These are phyloP conservation scores for Dryoscopus gambensis DNA, from an alignment of 2,113 vertebrate genomes.

Conservation along the genomic window DNA sequence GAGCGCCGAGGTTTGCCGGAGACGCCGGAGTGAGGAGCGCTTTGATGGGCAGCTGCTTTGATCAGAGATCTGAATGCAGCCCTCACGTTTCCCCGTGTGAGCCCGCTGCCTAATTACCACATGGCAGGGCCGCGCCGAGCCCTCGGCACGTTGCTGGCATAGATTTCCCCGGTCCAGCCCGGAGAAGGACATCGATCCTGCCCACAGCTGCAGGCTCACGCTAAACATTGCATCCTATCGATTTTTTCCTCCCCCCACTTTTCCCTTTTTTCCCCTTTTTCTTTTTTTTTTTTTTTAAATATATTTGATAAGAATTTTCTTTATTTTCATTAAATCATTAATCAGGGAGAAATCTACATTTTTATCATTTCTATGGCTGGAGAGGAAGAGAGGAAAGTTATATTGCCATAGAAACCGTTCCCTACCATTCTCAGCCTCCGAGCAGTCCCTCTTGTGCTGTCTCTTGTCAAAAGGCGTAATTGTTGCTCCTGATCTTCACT, in stretches of 20 bases:
- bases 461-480: slow-evolving; percentile 76
- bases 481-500: slow-evolving; percentile 76
- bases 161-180: slow-evolving; percentile 56
- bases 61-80: slow-evolving; percentile 61
- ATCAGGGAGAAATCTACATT: slow-evolving; percentile 61
- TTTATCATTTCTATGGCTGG: slow-evolving; percentile 65
- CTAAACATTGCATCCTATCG: slow-evolving; percentile 40
- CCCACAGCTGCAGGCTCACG: slow-evolving; percentile 11
- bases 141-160: slow-evolving; percentile 32
- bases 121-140: slow-evolving; percentile 7
- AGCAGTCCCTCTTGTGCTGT: slow-evolving; percentile 71
- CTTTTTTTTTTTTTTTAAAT: too few species aligned
- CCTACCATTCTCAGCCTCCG: slow-evolving; percentile 69
- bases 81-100: slow-evolving; percentile 44
- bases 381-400: slow-evolving; percentile 67
- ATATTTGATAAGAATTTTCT: slow-evolving; percentile 9
- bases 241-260: background rate
- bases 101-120: slow-evolving; percentile 53
- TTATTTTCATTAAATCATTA: slow-evolving; percentile 71
- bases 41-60: slow-evolving; percentile 68
- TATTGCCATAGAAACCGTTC: slow-evolving; percentile 73
- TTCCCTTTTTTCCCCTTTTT: rapidly evolving
- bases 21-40: slow-evolving; percentile 4
- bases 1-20: background rate
- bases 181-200: slow-evolving; percentile 64